Conservation (phyloP, 2,888 invertebrate genomes). For the Creontiades dilutus region DNA sequence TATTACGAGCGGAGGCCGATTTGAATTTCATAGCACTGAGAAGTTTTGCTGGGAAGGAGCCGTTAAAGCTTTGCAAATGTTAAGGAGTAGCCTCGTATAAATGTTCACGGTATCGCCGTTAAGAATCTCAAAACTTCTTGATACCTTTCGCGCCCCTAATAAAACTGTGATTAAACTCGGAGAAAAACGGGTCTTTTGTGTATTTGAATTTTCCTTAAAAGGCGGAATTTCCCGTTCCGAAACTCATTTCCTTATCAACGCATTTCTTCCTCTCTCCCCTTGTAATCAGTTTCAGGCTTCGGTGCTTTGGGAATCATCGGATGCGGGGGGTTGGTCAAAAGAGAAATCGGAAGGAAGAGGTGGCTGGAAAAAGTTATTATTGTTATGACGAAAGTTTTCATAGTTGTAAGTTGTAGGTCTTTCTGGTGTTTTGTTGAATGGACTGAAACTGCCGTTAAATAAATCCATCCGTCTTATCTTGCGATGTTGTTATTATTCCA, state of each 20-base stretch:
- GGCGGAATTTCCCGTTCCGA: constrained; percentile 20
- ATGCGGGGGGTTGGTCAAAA: not conserved
- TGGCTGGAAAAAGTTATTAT: not conserved
- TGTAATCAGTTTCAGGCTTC: not conserved
- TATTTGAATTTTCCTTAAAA: constrained; percentile 28
- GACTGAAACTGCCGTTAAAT: no score
- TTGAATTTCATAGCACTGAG: not conserved
- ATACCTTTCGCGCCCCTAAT: constrained; percentile 29
- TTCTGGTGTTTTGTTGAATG: not conserved
- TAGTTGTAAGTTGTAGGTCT: not conserved
- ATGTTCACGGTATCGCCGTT: constrained; percentile 17
- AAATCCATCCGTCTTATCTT: no score
- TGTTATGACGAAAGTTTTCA: not conserved
- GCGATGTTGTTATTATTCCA: no score
- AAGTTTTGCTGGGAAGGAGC: not conserved
- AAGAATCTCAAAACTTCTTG: constrained; percentile 33
- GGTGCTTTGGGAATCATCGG: not conserved
- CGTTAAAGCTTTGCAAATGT: not conserved
- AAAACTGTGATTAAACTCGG: constrained; percentile 46
- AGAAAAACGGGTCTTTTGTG: constrained; percentile 21
- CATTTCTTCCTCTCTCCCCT: not conserved
- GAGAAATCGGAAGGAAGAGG: not conserved
- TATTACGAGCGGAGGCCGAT: not conserved
- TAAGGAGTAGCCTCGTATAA: constrained; percentile 11
- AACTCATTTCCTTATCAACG: constrained; percentile 30